Conservation (phyloP, 1,140 invertebrate species). For the Pentalonia nigronervosa region DNA sequence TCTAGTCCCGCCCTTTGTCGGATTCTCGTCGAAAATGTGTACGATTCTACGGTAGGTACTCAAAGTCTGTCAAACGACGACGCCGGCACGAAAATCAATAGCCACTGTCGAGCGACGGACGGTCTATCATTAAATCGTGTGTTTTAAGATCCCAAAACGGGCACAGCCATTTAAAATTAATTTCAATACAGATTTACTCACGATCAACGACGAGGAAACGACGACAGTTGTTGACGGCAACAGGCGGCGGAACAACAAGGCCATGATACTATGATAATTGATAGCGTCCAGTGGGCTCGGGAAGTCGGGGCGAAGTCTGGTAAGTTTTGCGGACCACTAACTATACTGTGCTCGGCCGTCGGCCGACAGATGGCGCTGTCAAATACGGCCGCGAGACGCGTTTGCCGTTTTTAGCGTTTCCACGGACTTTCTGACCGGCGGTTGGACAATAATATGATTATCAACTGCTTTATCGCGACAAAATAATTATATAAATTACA, state of each 20-base stretch:
- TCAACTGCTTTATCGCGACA: too few relatives aligned
- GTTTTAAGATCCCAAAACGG: too few relatives aligned
- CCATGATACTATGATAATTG: too few relatives aligned
- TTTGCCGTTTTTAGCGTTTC: neutral
- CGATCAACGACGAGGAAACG: neutral
- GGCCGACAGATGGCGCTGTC: neutral
- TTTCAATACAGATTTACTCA: neutral
- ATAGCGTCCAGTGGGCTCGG: neutral
- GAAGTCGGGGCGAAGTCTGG: neutral
- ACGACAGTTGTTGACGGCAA: neutral
- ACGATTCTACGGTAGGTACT: too few relatives aligned
- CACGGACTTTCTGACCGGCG: neutral
- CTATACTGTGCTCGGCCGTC: neutral
- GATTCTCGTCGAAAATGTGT: too few relatives aligned
- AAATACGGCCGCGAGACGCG: neutral
- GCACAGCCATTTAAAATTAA: neutral
- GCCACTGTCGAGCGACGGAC: too few relatives aligned
- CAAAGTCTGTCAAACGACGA: too few relatives aligned
- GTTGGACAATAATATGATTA: too few relatives aligned
- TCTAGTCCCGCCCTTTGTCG: too few relatives aligned
- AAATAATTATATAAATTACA: too few relatives aligned
- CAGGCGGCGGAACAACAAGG: neutral
- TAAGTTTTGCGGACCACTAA: neutral
- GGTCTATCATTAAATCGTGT: too few relatives aligned
- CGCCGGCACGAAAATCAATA: too few relatives aligned